A percentile compares a stretch with the other conserved stretches of the same genome.
phyloP scores from a whole-genome alignment of 2,113 vertebrate genomes.

The Saccopteryx leptura region DNA sequence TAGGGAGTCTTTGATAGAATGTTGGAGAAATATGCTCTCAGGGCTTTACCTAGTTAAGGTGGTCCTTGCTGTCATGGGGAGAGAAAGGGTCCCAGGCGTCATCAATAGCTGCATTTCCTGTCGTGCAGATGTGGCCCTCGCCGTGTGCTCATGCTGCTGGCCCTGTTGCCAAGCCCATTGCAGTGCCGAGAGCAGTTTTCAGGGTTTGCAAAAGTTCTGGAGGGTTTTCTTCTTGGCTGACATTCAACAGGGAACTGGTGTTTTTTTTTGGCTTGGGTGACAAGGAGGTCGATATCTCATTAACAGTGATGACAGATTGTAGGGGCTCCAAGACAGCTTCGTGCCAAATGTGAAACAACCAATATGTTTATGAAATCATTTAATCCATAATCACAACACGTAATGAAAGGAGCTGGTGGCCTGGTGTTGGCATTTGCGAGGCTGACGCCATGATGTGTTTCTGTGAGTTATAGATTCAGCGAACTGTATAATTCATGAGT shows the following conservation, averaged over 20 bases:
- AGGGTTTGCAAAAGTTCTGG: not conserved
- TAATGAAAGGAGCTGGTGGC: constrained; percentile 65
- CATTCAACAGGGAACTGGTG: not conserved
- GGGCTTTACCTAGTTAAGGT: not conserved
- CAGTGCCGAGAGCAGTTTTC: not conserved
- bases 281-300: constrained; percentile 76
- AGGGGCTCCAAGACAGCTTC: constrained; percentile 74
- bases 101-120: not conserved
- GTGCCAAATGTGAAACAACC: constrained; percentile 79
- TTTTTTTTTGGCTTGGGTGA: constrained; percentile 44
- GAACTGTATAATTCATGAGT: constrained; percentile 70
- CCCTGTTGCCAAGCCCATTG: not conserved
- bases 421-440: constrained; percentile 69
- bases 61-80: not conserved
- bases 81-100: not conserved
- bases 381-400: constrained; percentile 75
- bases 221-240: constrained; percentile 59
- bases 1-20: not conserved
- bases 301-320: constrained; percentile 81
- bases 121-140: not conserved
- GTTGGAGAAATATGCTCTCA: not conserved
- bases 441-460: constrained; percentile 35
- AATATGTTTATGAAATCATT: constrained; percentile 85
- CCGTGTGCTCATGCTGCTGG: not conserved
- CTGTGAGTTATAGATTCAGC: constrained; percentile 73